Evolutionary conservation across 1,140 invertebrate species (phyloP), one percentile per base, ranked within the genome.

Genomic region (Drosophila miranda): DNA sequence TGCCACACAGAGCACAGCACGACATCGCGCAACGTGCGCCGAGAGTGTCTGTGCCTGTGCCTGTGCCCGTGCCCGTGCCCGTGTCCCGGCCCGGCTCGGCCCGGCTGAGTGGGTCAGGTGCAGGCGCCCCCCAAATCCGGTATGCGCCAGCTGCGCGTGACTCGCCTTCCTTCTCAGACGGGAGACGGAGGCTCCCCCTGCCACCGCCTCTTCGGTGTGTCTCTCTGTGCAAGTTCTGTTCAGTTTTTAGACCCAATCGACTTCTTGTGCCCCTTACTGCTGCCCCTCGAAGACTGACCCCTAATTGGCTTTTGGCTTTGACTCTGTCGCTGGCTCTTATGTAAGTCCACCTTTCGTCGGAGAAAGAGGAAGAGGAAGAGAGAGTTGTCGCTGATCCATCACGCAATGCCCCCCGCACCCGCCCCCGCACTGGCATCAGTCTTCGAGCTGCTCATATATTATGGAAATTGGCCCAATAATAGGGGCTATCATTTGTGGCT

Each of bases 81-180:
- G 23, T 14, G 21, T 8, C 13, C 41, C 13, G 11, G 61, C 43
- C 26, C 28, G 21, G 14, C 13, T 1, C 26, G n/a, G 14, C 14
- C 41, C 16, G 11, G 61, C 49, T 60, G 80, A 79, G 80, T 84
- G 80, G 80, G 81, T 84, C 81, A 84, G 76, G 81, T 83, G 81
- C 81, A 84, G 26, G n/a, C 46, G 60, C 41, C n/a, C 46, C 44
- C 21, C 21, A 16, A 53, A 53, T 45, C 43, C 58, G 23, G 46
- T 50, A 38, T 77, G 75, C 58, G 71, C 49, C 63, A 70, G 74
- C 75, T 70, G 78, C 79, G 78, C 79, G 79, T 78, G 79, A 83
- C 79, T 75, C 46, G 60, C 56, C 49, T 38, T 38, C 5, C 11
- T 38, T 38, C 34, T 4, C 11, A 13, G 34, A 38, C 41, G 16